phyloP scores from a whole-genome alignment of 2,888 invertebrate species.

The Auanema sp. region DNA sequence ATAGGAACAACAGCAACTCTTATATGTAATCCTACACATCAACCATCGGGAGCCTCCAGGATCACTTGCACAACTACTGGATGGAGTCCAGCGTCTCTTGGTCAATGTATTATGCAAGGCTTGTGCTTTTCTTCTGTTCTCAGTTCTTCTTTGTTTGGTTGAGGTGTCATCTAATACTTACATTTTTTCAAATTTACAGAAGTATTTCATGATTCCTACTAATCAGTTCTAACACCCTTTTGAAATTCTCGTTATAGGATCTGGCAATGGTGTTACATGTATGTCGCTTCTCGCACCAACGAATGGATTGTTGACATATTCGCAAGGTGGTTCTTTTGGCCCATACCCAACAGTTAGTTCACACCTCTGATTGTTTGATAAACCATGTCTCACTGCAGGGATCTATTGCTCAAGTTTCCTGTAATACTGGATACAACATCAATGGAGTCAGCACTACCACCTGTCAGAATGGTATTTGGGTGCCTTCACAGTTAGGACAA shows the following conservation, averaged over 20 bases:
- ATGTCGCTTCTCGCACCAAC: constrained; percentile 5
- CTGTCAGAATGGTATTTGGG: constrained; percentile 18
- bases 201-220: background rate
- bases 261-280: constrained; percentile 14
- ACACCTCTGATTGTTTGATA: background rate
- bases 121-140: constrained; percentile 3
- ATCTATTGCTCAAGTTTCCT: constrained; percentile 5
- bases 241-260: background rate
- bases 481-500: constrained; percentile 3
- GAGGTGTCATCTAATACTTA: too few relatives aligned
- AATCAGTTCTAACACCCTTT: background rate
- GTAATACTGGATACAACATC: constrained; percentile 2
- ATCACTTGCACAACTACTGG: constrained; percentile 32
- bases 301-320: constrained; percentile 18
- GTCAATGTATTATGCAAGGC: constrained; percentile 23
- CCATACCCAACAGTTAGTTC: constrained; percentile 12
- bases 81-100: constrained; percentile 34
- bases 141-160: background rate
- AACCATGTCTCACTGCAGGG: constrained; percentile 1
- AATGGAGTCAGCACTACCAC: constrained; percentile 7
- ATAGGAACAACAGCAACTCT: constrained; percentile 41
- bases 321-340: constrained; percentile 9
- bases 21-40: constrained; percentile 37
- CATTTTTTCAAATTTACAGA: constrained; percentile 1
- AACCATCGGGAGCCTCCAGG: constrained; percentile 22